These are phyloP conservation scores for Subanguina moxae DNA, from an alignment of 1,140 invertebrate species.

Conservation along the genomic window DNA sequence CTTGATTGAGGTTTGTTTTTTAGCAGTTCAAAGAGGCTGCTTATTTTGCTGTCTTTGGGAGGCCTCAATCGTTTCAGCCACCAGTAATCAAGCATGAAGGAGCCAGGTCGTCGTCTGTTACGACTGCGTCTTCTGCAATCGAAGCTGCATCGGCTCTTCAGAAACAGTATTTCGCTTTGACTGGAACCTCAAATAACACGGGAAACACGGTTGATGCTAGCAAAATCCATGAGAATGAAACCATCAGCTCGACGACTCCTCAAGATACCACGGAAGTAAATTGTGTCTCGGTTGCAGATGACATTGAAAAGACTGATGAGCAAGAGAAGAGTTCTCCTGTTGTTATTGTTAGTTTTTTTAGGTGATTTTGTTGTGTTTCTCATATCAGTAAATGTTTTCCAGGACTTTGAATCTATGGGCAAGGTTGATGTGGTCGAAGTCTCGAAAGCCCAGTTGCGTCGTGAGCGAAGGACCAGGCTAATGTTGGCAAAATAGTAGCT, in stretches of 20 bases:
- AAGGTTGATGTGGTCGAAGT: slow-evolving; percentile 37
- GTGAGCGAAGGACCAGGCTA: not conserved
- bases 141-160: not conserved
- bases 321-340: slow-evolving; percentile 4
- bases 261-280: not conserved
- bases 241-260: not conserved
- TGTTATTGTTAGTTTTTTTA: not conserved
- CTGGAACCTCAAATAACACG: no score
- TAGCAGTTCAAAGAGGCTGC: slow-evolving; percentile 39
- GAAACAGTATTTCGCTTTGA: no score
- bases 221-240: not conserved
- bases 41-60: not conserved
- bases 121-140: not conserved
- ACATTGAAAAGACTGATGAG: not conserved
- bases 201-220: not conserved
- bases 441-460: slow-evolving; percentile 33
- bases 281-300: not conserved
- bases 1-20: not conserved
- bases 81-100: not conserved
- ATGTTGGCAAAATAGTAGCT: no score
- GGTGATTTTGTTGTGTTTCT: no score
- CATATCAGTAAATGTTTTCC: not conserved
- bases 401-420: slow-evolving; percentile 43
- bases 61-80: not conserved
- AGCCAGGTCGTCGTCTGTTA: not conserved